Evolutionary conservation across 2,888 invertebrate genomes (phyloP), one percentile per base, ranked within the genome.

Genomic region (Drosophila stalkeri): DNA sequence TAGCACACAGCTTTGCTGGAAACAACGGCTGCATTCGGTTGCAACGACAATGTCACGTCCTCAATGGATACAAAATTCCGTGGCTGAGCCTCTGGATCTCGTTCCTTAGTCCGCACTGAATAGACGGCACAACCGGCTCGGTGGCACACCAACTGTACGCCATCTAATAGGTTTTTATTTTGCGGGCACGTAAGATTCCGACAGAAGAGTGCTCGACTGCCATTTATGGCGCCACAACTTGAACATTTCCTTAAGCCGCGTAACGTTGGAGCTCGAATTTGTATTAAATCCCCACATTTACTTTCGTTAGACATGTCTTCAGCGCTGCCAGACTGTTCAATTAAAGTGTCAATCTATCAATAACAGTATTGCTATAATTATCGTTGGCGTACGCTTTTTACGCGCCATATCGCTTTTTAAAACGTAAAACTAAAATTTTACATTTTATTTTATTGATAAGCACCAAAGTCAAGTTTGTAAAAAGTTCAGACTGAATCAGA

Each of bases 181-280:
- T 91, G 82, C n/a, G 89, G 80, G 35, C 92, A 92, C 6, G 77
- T 62, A 3, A 54, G 18, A 66, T 92, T 92, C 7, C 89, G 81
- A 59, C 92, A 92, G 1, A 91, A 64, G 27, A 85, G 73, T 2
- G 96, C 96, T 62, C 97, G 93, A 1, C 96, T 96, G 3, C 97
- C 97, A 92, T 96, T 97, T 74, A 95, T 95, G 2, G 95, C 95
- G 0, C 96, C 96, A 93, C 97, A 97, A 86, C 95, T 95, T 0
- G 94, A 94, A 89, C 97, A 97, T 88, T 95, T 96, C 78, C 95
- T 94, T 0, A 97, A 94, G 7, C 97, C 97, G 57, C 97, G 91
- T 39, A 91, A 67, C 14, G 85, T 81, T 5, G 74, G 46, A 14
- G 68, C 70, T 51, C 69, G 67, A 49, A 49, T 66, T 66, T 64